Base-by-base conservation (phyloP, 23 tunicate genomes). In the Halocynthia roretzi region DNA sequence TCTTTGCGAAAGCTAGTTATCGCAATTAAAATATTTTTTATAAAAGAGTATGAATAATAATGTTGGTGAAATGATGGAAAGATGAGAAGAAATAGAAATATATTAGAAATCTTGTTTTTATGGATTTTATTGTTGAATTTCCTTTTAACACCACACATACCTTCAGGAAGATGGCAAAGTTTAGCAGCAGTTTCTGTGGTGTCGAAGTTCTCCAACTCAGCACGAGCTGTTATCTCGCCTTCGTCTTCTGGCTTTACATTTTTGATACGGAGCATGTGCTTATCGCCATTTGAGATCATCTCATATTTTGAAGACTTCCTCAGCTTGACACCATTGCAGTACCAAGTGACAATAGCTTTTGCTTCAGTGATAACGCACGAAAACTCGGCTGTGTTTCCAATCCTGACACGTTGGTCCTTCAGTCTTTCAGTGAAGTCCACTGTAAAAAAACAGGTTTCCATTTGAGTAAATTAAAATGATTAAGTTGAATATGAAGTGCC, bases 141-240 rank as follows among this genome's bases (percentile, higher is more conserved):
- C 1, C 64, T 14, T 15, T 58, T 58, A 14, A 58, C 64, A 58
- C 64, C 17, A 15, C 8, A 84, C 78, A 62, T n/a, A 87, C 93
- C 96, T 89, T 89, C 96, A 8, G 83, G 96, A 51, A 85, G 80
- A 76, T 80, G 87, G 12, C 66, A 77, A 65, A 89, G 78, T 80
- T 75, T 76, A 21, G 96, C 88, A 10, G 85, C 68, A 19, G 88
- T 84, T 68, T 67, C 77, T 23, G 70, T 84, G 7, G 77, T 57
- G 1, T 61, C 83, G 67, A 69, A 76, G 52, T 76, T 85, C 64
- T 71, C 61, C 21, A 76, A 62, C 18, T 78, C 68, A 10, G 93
- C 87, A 51, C 76, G 85, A 52, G 92, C 92, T 7, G 80, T 85
- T 63, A 93, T 93, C 12, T 74, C 77, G 0, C 72, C 79, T 61